Conservation (phyloP, 1,140 invertebrate species). For the Zelostemma sp. region DNA sequence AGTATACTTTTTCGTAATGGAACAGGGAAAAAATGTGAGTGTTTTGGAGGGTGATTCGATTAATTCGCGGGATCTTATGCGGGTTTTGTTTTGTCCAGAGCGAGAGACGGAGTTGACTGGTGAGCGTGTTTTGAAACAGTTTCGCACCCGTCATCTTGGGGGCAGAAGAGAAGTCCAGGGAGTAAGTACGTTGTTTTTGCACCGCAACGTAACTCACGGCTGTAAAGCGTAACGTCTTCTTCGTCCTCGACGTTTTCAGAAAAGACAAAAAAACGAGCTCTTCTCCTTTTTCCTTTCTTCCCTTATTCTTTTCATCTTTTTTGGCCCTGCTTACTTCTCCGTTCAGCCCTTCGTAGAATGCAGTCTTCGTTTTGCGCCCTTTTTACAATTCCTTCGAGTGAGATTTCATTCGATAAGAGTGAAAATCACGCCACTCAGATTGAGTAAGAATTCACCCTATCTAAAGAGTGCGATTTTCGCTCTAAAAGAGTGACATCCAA, state of each 20-base stretch:
- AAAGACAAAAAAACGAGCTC: conserved; percentile 5
- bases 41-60: conserved; percentile 13
- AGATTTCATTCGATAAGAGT: no score
- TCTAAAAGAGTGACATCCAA: no score
- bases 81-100: conserved; percentile 31
- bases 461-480: no score
- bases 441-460: no score
- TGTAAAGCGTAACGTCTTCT: conserved; percentile 36
- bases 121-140: conserved; percentile 42
- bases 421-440: no score
- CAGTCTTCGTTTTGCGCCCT: conserved; percentile 27
- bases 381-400: no score
- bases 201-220: conserved; percentile 29
- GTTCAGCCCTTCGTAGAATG: conserved; percentile 18
- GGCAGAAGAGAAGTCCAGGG: conserved; percentile 13
- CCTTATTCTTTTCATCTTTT: conserved; percentile 7
- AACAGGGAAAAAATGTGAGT: no score
- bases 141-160: conserved; percentile 31
- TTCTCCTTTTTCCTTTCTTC: conserved; percentile 14
- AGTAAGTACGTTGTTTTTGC: conserved; percentile 36
- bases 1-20: conserved; percentile 2
- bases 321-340: neutral
- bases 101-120: conserved; percentile 26
- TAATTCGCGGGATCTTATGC: conserved; percentile 24
- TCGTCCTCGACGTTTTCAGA: conserved; percentile 18